Evolutionary conservation across 2,888 invertebrate genomes (phyloP).

Genomic region (Pegoplata infirma): DNA sequence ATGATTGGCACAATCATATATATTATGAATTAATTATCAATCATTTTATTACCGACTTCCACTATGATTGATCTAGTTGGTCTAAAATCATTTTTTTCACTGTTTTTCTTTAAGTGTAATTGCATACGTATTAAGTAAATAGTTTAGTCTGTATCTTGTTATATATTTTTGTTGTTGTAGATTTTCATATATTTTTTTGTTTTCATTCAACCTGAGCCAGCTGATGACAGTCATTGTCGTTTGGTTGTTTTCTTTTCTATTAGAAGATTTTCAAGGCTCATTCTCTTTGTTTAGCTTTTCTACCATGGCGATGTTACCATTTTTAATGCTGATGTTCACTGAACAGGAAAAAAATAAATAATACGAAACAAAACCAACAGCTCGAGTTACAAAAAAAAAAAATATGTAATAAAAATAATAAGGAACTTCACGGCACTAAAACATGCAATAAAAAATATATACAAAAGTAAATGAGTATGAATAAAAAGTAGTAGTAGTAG

Average conservation of each 20-base stretch:
- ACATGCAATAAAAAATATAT: slow-evolving; percentile 35
- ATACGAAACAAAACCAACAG: slow-evolving; percentile 43
- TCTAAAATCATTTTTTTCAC: too few species aligned
- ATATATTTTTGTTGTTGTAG: neutral
- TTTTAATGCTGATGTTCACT: slow-evolving; percentile 38
- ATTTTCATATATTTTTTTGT: too few species aligned
- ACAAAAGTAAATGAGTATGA: neutral
- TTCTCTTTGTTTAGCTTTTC: neutral
- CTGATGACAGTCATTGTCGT: slow-evolving; percentile 6
- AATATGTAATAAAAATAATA: too few species aligned
- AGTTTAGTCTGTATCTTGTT: neutral
- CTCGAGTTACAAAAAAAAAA: too few species aligned
- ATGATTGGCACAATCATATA: too few species aligned
- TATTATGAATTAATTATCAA: too few species aligned
- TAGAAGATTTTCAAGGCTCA: neutral
- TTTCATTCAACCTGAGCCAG: slow-evolving; percentile 4
- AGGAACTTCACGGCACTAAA: slow-evolving; percentile 27
- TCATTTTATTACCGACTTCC: too few species aligned
- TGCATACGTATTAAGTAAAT: neutral
- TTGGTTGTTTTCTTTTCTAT: neutral
- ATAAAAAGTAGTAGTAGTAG: neutral
- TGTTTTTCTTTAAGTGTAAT: too few species aligned
- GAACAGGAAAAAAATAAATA: slow-evolving; percentile 48
- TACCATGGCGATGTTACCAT: neutral
- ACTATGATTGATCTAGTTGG: too few species aligned